Base-by-base conservation (phyloP, 2,888 invertebrate species). In the Theristus sp. region DNA sequence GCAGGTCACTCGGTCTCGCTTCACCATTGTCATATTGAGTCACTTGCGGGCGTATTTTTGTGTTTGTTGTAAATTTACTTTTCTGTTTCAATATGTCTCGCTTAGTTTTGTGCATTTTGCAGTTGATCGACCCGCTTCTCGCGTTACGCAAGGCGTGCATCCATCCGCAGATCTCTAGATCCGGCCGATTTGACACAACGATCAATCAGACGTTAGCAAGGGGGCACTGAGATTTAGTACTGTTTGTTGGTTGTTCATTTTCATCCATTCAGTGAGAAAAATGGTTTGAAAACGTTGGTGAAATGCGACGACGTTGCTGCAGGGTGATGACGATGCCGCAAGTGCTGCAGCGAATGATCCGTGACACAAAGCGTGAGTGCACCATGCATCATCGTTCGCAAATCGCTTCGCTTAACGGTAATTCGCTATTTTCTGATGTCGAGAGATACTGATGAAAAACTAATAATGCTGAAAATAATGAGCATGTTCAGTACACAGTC, bases 81-180 rank as follows among this genome's bases (percentile, higher is more conserved):
- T n/a, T n/a, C n/a, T n/a, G n/a, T n/a, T n/a, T n/a, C n/a, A n/a
- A n/a, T n/a, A n/a, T n/a, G n/a, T n/a, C n/a, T n/a, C n/a, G n/a
- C n/a, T n/a, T n/a, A n/a, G n/a, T n/a, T n/a, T n/a, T n/a, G n/a
- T n/a, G n/a, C n/a, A n/a, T 52, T 52, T 6, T 27, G 73, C 67
- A 80, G 79, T 65, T 85, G 58, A 69, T 85, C 67, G 77, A 77
- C 56, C 85, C 85, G 0, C 75, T 86, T 61, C 72, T 82, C 58
- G 78, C 80, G 59, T 75, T 86, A 61, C 79, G 85, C 0, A 84
- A 84, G 74, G 83, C 83, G 1, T 85, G 85, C 70, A 81, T 82
- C 20, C 82, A 84, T 71, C 84, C 85, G 0, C 82, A 82, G 70
- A 79, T 82, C 60, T 80, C 80, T 2, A 74, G 79, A 63, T 80